These are phyloP conservation scores for Teleogryllus occipitalis DNA, from an alignment of 1,140 invertebrate genomes.

Conservation along the genomic window DNA sequence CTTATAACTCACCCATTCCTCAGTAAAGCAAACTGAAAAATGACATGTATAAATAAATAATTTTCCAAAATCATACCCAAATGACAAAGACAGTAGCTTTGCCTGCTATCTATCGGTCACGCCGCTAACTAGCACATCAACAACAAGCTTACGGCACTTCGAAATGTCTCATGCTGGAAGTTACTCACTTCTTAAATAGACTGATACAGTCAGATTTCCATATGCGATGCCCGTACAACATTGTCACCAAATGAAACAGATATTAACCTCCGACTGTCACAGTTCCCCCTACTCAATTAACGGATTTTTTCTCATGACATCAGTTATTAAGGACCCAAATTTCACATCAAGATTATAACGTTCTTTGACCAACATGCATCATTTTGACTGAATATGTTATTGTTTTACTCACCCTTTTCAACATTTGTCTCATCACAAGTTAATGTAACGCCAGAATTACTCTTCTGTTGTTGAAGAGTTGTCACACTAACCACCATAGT, in stretches of 20 bases:
- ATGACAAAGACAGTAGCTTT: no score
- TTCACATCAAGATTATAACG: not conserved
- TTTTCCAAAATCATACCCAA: no score
- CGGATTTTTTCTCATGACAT: slow-evolving; percentile 8
- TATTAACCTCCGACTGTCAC: not conserved
- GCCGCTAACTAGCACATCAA: not conserved
- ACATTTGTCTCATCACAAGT: slow-evolving; percentile 9
- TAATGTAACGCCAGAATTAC: slow-evolving; percentile 20
- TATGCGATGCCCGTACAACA: not conserved
- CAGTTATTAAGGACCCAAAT: slow-evolving; percentile 1
- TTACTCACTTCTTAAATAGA: not conserved
- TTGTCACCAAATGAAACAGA: no score
- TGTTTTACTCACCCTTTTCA: slow-evolving; percentile 10
- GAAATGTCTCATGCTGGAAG: not conserved
- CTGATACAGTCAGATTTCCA: not conserved
- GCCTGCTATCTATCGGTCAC: no score
- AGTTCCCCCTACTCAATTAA: not conserved
- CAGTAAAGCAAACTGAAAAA: no score
- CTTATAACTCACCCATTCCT: no score
- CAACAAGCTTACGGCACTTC: not conserved
- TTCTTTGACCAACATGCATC: not conserved
- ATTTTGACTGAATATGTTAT: not conserved
- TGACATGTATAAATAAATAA: no score
- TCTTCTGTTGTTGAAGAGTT: slow-evolving; percentile 27
- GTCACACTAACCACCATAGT: slow-evolving; percentile 29